Conservation (phyloP, 2,797 vertebrate genomes). For the Microhierax caerulescens region DNA sequence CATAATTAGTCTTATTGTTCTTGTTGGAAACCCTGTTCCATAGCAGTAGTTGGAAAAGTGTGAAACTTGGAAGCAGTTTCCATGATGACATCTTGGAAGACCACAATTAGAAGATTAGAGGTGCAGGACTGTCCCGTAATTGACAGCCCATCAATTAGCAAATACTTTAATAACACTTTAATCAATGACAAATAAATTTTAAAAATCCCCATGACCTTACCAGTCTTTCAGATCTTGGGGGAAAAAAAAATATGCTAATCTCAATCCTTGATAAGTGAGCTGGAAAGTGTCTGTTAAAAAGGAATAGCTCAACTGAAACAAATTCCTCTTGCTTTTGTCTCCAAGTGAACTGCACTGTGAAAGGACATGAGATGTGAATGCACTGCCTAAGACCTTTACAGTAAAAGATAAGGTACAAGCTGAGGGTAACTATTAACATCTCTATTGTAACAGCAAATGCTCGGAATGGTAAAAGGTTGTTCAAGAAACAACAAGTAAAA, state of each 20-base stretch:
- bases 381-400: constrained; percentile 68
- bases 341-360: constrained; percentile 72
- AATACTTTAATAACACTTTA: constrained; percentile 29
- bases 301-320: constrained; percentile 77
- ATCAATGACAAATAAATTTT: neutral
- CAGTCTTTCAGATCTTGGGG: neutral
- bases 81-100: constrained; percentile 25
- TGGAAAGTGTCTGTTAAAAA: constrained; percentile 74
- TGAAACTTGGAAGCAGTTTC: constrained; percentile 39
- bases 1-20: constrained; percentile 59
- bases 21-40: constrained; percentile 53
- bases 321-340: constrained; percentile 79
- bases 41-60: constrained; percentile 22
- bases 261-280: constrained; percentile 69
- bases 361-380: constrained; percentile 69
- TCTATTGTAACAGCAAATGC: constrained; percentile 57
- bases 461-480: constrained; percentile 66
- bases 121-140: neutral
- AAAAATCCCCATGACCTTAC: neutral
- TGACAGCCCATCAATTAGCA: neutral
- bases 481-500: constrained; percentile 58
- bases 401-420: constrained; percentile 55
- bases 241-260: neutral
- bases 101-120: neutral
- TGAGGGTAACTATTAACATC: constrained; percentile 60